Conservation (phyloP, 2,113 vertebrate species). For the Trematomus loennbergii region DNA sequence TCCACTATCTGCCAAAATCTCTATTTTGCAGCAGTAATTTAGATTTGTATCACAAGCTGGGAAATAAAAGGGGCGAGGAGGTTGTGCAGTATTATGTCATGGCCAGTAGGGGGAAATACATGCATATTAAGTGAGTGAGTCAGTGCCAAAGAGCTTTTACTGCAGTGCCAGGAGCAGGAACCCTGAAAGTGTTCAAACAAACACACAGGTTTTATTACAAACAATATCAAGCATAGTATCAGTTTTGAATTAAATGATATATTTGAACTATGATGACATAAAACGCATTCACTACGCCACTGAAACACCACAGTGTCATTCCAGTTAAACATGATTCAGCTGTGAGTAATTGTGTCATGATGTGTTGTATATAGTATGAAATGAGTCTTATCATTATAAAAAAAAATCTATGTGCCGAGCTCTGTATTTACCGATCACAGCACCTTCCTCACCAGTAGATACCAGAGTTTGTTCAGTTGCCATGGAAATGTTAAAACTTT, state of each 20-base stretch:
- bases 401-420: not conserved
- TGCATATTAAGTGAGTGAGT: slow-evolving; percentile 79
- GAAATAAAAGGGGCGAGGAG: slow-evolving; percentile 23
- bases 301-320: not conserved
- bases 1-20: slow-evolving; percentile 55
- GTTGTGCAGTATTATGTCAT: slow-evolving; percentile 68
- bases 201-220: not conserved
- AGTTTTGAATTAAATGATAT: not conserved
- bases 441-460: not conserved
- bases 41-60: slow-evolving; percentile 55
- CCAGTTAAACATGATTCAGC: not conserved
- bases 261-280: not conserved
- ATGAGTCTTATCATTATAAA: not conserved
- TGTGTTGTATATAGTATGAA: not conserved
- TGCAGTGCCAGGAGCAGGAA: slow-evolving; percentile 49
- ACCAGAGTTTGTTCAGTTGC: slow-evolving; percentile 13
- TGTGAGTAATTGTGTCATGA: not conserved
- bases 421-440: not conserved
- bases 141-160: slow-evolving; percentile 60
- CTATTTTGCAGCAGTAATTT: slow-evolving; percentile 69
- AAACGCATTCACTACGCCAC: not conserved
- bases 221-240: not conserved
- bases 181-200: not conserved
- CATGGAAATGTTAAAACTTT: slow-evolving; percentile 20
- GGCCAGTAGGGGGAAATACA: slow-evolving; percentile 79